A percentile compares a stretch with the other conserved stretches of the same genome.
These are phyloP conservation scores for Apis mellifera DNA, from an alignment of 1,140 invertebrate species.

Conservation along the genomic window DNA sequence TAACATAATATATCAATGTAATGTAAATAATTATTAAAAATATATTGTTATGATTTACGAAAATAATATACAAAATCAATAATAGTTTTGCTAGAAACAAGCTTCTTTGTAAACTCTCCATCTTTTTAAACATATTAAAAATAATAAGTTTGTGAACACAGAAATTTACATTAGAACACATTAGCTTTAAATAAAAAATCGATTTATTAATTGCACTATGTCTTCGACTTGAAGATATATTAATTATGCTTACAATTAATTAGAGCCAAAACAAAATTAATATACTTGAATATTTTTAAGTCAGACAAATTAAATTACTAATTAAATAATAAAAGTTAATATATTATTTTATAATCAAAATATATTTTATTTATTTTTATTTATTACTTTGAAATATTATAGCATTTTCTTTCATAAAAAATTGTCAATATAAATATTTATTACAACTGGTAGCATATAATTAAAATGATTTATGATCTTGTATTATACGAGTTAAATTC, in stretches of 20 bases:
- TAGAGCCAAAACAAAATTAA: background rate
- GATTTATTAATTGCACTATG: constrained; percentile 16
- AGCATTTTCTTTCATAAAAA: background rate
- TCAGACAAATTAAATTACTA: no score
- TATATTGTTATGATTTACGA: background rate
- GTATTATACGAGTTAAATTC: no score
- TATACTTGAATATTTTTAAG: background rate
- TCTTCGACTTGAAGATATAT: background rate
- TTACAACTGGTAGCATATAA: no score
- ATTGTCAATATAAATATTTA: no score
- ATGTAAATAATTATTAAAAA: background rate
- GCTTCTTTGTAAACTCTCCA: no score
- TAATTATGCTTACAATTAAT: constrained; percentile 13
- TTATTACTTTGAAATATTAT: background rate
- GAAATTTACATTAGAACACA: no score
- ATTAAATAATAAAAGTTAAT: no score
- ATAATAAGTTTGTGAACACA: background rate
- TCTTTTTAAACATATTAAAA: constrained; percentile 5
- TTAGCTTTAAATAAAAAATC: constrained; percentile 7
- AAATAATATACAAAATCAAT: background rate
- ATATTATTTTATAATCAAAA: no score
- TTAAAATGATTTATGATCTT: no score
- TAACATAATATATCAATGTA: background rate
- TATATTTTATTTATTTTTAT: background rate
- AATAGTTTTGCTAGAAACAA: background rate